A percentile compares a stretch with the other conserved stretches of the same genome.
phyloP scores from a whole-genome alignment of 2,113 vertebrate genomes.

The Mesocricetus auratus region DNA sequence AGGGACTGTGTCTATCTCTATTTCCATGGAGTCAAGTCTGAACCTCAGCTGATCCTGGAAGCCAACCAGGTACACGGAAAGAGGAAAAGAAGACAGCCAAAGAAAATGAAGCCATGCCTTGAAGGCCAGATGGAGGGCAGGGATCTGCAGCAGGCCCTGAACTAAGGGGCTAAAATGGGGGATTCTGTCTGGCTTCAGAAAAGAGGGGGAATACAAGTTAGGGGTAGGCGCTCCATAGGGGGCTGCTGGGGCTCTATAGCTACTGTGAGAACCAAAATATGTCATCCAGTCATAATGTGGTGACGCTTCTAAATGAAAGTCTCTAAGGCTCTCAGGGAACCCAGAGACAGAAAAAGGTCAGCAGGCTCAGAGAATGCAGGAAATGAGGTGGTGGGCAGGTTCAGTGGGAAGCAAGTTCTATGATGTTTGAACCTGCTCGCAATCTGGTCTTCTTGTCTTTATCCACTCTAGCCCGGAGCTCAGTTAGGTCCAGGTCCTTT shows the following conservation, averaged over 20 bases:
- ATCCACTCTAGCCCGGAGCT: background rate
- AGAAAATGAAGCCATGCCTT: constrained; percentile 75
- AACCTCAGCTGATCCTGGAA: constrained; percentile 78
- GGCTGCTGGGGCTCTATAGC: background rate
- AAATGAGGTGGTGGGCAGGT: background rate
- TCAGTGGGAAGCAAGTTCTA: background rate
- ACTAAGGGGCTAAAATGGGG: background rate
- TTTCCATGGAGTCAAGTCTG: constrained; percentile 79
- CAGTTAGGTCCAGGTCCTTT: background rate
- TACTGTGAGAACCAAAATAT: background rate
- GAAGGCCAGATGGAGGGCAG: constrained; percentile 76
- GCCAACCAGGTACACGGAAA: constrained; percentile 82
- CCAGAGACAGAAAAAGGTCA: background rate
- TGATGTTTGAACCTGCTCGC: background rate
- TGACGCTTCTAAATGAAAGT: background rate
- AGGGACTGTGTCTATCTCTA: constrained; percentile 79
- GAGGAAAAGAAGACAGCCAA: constrained; percentile 80
- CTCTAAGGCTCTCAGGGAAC: background rate
- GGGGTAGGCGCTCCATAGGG: background rate
- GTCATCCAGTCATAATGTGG: background rate
- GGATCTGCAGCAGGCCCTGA: constrained; percentile 71
- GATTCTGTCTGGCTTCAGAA: constrained; percentile 54
- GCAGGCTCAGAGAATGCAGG: background rate
- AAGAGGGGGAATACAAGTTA: background rate
- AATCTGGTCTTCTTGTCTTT: background rate